phyloP scores from a whole-genome alignment of 2,888 invertebrate genomes.

The Eurois occulta region DNA sequence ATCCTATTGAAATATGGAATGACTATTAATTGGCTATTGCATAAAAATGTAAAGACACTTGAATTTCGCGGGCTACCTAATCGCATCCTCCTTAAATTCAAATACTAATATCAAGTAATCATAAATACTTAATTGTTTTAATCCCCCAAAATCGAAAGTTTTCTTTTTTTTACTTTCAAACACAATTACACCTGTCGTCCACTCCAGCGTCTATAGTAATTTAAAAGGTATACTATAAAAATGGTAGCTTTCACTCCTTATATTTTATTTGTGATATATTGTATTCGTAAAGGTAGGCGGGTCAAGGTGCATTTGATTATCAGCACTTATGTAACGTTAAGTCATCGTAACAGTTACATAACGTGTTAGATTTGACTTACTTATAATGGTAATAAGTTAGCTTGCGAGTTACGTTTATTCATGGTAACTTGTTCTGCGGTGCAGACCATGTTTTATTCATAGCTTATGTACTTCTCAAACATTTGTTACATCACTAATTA shows the following conservation, averaged over 20 bases:
- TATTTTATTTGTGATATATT: constrained; percentile 47
- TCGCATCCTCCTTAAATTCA: no score
- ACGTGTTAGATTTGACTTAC: constrained; percentile 56
- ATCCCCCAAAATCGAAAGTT: background rate
- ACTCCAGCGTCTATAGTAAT: background rate
- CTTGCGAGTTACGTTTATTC: constrained; percentile 6
- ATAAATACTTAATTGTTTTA: no score
- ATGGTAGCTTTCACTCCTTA: constrained; percentile 46
- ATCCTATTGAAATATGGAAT: no score
- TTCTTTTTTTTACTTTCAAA: background rate
- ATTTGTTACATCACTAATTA: constrained; percentile 12
- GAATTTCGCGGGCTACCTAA: no score
- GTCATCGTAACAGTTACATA: constrained; percentile 50
- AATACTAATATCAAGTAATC: background rate
- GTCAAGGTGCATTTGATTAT: constrained; percentile 65
- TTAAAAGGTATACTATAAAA: background rate
- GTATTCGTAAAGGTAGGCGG: constrained; percentile 40
- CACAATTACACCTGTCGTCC: background rate
- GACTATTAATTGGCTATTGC: no score
- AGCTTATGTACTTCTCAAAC: background rate
- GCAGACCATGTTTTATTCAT: constrained; percentile 34
- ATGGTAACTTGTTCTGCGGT: constrained; percentile 12
- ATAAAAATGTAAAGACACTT: no score
- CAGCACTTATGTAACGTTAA: constrained; percentile 59
- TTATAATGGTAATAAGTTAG: constrained; percentile 23